Percentiles rank a stretch among this genome's conserved stretches.
Conservation (phyloP, 2,113 vertebrate species). For the Atrichornis clamosus region DNA sequence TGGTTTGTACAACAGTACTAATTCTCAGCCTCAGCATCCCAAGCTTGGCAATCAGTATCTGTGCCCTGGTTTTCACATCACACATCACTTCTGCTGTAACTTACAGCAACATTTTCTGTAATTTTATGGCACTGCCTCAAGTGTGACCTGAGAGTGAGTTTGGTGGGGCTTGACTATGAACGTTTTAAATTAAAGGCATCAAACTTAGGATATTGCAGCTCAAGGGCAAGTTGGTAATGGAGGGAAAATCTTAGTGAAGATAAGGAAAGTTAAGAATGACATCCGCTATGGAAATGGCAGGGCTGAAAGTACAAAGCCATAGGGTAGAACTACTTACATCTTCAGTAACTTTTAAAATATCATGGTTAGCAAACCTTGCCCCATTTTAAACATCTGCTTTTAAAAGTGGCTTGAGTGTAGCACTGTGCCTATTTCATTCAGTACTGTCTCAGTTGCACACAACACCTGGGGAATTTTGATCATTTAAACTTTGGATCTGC, state of each 20-base stretch:
- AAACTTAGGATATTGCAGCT: not conserved
- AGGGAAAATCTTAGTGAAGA: not conserved
- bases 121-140: not conserved
- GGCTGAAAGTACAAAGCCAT: not conserved
- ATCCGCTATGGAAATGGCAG: not conserved
- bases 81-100: not conserved
- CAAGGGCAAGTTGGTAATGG: not conserved
- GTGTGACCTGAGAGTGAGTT: not conserved
- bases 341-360: not conserved
- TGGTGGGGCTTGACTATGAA: not conserved
- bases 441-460: not conserved
- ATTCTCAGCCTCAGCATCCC: not conserved
- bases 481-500: not conserved
- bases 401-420: not conserved
- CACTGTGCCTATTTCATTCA: not conserved
- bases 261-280: not conserved
- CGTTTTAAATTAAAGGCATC: not conserved
- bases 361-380: not conserved
- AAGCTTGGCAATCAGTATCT: not conserved
- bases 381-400: not conserved
- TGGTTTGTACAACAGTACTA: not conserved
- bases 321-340: not conserved
- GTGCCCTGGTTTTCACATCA: not conserved
- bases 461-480: not conserved
- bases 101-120: not conserved